phyloP scores from a whole-genome alignment of 2,113 vertebrate species.

The Bungarus multicinctus region DNA sequence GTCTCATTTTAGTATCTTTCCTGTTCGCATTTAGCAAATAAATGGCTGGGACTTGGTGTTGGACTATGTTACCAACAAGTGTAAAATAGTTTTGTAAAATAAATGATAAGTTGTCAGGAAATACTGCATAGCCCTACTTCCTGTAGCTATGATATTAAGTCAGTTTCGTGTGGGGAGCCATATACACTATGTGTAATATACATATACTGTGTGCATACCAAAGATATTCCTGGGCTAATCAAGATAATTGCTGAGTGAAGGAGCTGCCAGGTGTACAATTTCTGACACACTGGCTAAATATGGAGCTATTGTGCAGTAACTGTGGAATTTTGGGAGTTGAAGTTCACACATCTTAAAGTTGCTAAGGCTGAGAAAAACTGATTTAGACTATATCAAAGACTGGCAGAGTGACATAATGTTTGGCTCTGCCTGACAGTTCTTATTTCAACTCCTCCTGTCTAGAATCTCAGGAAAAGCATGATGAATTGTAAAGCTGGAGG shows the following conservation, averaged over 20 bases:
- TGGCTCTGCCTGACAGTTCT: conserved; percentile 5
- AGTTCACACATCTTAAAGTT: neutral
- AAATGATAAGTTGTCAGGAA: neutral
- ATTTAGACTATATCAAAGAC: neutral
- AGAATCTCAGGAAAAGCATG: neutral
- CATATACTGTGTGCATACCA: neutral
- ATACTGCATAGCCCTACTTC: neutral
- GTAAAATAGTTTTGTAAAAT: neutral
- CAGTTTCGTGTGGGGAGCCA: neutral
- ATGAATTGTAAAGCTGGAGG: conserved; percentile 28
- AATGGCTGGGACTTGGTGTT: neutral
- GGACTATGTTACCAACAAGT: neutral
- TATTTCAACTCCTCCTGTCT: conserved; percentile 14
- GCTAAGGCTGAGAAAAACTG: neutral
- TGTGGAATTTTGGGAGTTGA: neutral
- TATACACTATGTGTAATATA: too few relatives aligned
- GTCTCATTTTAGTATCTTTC: neutral
- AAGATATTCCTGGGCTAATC: neutral
- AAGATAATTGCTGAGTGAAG: neutral
- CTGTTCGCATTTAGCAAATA: neutral
- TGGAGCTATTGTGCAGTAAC: neutral
- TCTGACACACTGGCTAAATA: neutral
- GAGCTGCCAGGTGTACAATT: neutral
- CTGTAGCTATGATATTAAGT: neutral
- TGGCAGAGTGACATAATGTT: neutral